phyloP scores from a whole-genome alignment of 2,888 invertebrate species.

The Lymantria monacha region DNA sequence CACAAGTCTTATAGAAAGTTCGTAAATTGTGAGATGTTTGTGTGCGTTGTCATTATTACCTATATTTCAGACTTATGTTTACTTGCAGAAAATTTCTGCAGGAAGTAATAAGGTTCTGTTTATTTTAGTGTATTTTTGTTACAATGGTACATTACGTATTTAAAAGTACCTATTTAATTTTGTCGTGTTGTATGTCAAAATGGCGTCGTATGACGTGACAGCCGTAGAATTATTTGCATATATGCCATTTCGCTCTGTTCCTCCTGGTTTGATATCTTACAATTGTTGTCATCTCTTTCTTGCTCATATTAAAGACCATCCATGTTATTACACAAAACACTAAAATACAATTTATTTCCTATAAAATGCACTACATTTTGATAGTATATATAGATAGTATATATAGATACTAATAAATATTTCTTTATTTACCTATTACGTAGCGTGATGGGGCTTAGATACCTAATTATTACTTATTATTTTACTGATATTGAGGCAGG shows the following conservation, averaged over 20 bases:
- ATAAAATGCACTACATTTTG: no score
- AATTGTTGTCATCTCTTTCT: conserved; percentile 24
- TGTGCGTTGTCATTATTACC: conserved; percentile 13
- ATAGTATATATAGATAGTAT: no score
- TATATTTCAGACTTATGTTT: neutral
- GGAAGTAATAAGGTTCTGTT: neutral
- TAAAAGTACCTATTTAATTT: conserved; percentile 37
- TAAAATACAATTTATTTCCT: no score
- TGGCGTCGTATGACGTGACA: conserved; percentile 44
- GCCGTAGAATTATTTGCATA: conserved; percentile 35
- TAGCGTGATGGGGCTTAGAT: no score
- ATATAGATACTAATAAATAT: no score
- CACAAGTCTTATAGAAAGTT: conserved; percentile 7
- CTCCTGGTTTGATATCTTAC: conserved; percentile 5
- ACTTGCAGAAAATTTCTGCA: neutral
- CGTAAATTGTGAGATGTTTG: conserved; percentile 21
- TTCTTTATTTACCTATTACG: no score
- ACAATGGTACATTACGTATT: neutral
- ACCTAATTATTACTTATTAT: no score
- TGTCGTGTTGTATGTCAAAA: conserved; percentile 55
- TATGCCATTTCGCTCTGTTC: conserved; percentile 16
- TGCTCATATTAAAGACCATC: neutral
- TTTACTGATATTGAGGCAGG: no score
- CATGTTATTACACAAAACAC: no score
- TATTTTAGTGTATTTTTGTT: neutral